Evolutionary conservation across 2,888 invertebrate genomes (phyloP).

Genomic region (Eupithecia insigniata): DNA sequence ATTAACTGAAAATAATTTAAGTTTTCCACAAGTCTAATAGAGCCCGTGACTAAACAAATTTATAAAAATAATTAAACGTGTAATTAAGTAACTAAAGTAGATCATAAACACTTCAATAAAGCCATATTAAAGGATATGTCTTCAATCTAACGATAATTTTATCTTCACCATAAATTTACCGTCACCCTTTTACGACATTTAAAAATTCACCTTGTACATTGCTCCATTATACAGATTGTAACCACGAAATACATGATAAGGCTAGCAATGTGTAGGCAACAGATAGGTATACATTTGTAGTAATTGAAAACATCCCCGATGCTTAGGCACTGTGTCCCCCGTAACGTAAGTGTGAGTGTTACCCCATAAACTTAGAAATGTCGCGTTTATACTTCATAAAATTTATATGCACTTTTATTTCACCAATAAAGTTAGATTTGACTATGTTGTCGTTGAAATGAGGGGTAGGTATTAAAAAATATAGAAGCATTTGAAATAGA

Average conservation of each 20-base stretch:
- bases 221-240: conserved; percentile 31
- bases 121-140: conserved; percentile 78
- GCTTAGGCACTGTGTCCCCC: conserved; percentile 59
- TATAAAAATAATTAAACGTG: conserved; percentile 21
- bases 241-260: conserved; percentile 4
- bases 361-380: conserved; percentile 76
- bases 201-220: conserved; percentile 18
- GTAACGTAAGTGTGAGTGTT: conserved; percentile 61
- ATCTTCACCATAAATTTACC: conserved; percentile 68
- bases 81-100: conserved; percentile 24
- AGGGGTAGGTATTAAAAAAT: conserved; percentile 37
- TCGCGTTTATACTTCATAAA: conserved; percentile 81
- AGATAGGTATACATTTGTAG: conserved; percentile 23
- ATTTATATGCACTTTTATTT: conserved; percentile 82
- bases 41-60: neutral
- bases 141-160: conserved; percentile 78
- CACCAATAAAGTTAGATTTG: conserved; percentile 79
- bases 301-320: conserved; percentile 40
- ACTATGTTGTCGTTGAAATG: conserved; percentile 67
- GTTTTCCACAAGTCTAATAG: neutral
- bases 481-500: too few species aligned
- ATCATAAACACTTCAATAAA: conserved; percentile 79
- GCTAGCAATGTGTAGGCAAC: conserved; percentile 31
- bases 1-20: neutral
- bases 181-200: conserved; percentile 46